Evolutionary conservation across 2,113 vertebrate species (phyloP), one percentile per base, ranked within the genome.

Genomic region (Gorsachius goisagi): DNA sequence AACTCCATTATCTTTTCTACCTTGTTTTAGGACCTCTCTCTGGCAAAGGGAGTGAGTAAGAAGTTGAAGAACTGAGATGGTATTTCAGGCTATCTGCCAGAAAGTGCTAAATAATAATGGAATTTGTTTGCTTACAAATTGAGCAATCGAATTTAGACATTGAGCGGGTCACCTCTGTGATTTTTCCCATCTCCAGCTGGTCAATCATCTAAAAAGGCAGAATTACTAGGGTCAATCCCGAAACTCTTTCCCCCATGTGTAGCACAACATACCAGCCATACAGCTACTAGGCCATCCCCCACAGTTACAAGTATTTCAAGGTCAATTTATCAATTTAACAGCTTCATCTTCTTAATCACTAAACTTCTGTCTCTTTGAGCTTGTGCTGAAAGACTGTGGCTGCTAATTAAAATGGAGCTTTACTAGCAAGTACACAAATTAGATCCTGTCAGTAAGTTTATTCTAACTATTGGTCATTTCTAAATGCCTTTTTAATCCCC

Each of bases 401-500:
- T 98, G 98, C 98, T 99, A 99, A 99, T 99, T 99, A 99, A 98
- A 98, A 99, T 98, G 97, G 98, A 98, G 98, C 98, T 99, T 99
- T 99, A 99, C 99, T 99, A 99, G 98, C 98, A 98, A 98, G 98
- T 99, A 99, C 98, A 99, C 99, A 99, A 99, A 99, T 98, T 99
- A 99, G 98, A 99, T 98, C 98, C 98, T 99, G 98, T 99, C 98
- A 99, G 98, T 99, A 99, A 99, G 98, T 99, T 99, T 99, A 98
- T 99, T 99, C 98, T 98, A 96, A 98, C 98, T 98, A 98, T 98
- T 98, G 98, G 98, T 99, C 98, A 99, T 99, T 99, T 99, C 98
- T 99, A 99, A 99, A 98, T 99, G 99, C 98, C 98, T 99, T 99
- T 98, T 99, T 99, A 99, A 99, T 99, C 98, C 98, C 98, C 97